Evolutionary conservation across 2,888 invertebrate genomes (phyloP).

Genomic region (Chymomyza caudatula): DNA sequence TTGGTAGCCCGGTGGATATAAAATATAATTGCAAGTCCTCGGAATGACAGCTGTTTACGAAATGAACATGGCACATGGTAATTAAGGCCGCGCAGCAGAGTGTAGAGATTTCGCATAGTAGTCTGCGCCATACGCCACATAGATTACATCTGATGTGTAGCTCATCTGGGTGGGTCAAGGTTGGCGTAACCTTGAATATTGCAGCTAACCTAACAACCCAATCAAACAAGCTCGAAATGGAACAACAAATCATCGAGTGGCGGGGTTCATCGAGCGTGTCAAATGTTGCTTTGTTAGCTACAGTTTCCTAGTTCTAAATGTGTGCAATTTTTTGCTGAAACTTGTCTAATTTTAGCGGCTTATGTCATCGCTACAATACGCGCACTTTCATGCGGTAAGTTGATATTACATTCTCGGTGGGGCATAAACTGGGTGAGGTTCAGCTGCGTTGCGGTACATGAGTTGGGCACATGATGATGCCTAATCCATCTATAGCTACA

Average conservation of each 20-base stretch:
- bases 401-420: not conserved
- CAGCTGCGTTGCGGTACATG: not conserved
- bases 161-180: slow-evolving; percentile 25
- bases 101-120: not conserved
- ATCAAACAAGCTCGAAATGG: not conserved
- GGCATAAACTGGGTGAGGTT: not conserved
- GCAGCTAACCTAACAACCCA: not conserved
- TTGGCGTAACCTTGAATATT: slow-evolving; percentile 6
- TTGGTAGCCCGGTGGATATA: not conserved
- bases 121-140: not conserved
- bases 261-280: slow-evolving; percentile 48
- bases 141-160: not conserved
- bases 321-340: not conserved
- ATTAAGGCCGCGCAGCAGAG: not conserved
- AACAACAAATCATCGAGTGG: not conserved
- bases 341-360: slow-evolving; percentile 14
- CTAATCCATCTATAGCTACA: not conserved
- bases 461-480: not conserved
- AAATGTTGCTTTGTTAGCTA: slow-evolving; percentile 17
- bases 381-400: not conserved
- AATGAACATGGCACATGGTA: not conserved
- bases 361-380: slow-evolving; percentile 37
- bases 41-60: not conserved
- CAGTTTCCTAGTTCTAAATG: not conserved
- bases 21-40: not conserved